phyloP scores from a whole-genome alignment of 2,888 invertebrate species.

The Heterodera filipjevi region DNA sequence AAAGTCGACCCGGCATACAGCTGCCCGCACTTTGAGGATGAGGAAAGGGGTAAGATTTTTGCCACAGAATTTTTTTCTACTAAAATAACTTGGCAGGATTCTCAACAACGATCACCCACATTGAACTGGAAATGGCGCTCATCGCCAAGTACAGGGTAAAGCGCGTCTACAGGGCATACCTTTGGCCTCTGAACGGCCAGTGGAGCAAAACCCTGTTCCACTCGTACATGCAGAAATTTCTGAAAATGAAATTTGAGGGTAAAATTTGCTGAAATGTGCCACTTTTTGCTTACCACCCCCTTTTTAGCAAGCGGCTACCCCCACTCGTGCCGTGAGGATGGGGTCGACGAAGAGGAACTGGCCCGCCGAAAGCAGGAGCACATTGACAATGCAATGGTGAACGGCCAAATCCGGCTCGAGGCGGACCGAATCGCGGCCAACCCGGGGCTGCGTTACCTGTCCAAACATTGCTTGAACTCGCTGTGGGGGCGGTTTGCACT shows the following conservation, averaged over 20 bases:
- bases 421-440: neutral
- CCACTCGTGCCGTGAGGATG: neutral
- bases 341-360: neutral
- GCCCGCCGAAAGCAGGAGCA: neutral
- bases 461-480: neutral
- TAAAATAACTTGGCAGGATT: neutral
- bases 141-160: neutral
- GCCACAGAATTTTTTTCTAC: neutral
- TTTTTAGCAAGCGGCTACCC: neutral
- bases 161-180: neutral
- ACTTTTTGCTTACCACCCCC: neutral
- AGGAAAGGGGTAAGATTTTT: neutral
- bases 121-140: neutral
- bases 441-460: neutral
- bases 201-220: neutral
- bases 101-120: neutral
- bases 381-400: neutral
- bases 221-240: neutral
- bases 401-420: neutral
- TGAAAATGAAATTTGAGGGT: conserved; percentile 14
- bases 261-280: neutral
- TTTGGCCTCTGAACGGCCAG: neutral
- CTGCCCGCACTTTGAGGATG: neutral
- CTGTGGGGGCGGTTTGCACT: conserved; percentile 8
- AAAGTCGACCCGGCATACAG: neutral